Percentiles rank a stretch among this genome's conserved stretches.
These are phyloP conservation scores for Rhea americana DNA, from an alignment of 2,113 vertebrate species.

Conservation along the genomic window DNA sequence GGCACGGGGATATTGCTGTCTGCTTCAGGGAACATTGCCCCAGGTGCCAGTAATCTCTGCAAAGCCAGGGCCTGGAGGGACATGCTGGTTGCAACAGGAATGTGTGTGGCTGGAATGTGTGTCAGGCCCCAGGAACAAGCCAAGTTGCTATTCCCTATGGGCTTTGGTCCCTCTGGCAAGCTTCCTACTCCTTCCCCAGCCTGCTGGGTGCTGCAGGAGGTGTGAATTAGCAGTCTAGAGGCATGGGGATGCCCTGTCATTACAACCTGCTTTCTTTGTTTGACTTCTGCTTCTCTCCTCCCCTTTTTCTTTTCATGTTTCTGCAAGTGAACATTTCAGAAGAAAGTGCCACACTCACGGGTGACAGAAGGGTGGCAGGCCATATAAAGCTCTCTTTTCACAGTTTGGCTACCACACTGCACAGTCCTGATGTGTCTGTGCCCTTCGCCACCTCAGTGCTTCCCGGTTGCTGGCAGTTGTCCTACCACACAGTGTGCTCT, in stretches of 20 bases:
- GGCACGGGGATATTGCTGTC: background rate
- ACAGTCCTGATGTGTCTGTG: background rate
- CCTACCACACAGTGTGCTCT: background rate
- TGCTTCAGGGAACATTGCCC: background rate
- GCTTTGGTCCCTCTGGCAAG: background rate
- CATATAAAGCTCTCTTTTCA: background rate
- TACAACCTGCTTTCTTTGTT: background rate
- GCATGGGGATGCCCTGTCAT: background rate
- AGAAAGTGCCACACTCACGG: background rate
- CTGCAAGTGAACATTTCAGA: background rate
- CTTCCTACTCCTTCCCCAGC: background rate
- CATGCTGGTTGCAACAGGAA: accelerated
- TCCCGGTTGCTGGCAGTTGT: background rate
- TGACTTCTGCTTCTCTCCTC: background rate
- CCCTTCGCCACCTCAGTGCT: background rate
- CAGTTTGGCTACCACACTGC: background rate
- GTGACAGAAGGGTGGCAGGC: background rate
- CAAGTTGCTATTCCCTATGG: background rate
- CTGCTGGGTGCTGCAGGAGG: background rate
- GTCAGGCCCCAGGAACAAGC: background rate
- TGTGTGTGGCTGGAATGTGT: background rate
- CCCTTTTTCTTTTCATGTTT: background rate
- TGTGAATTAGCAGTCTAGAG: conserved; percentile 1
- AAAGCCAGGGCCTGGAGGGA: background rate
- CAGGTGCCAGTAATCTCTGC: background rate